Evolutionary conservation across 2,113 vertebrate genomes (phyloP).

Genomic region (Blennius ocellaris): DNA sequence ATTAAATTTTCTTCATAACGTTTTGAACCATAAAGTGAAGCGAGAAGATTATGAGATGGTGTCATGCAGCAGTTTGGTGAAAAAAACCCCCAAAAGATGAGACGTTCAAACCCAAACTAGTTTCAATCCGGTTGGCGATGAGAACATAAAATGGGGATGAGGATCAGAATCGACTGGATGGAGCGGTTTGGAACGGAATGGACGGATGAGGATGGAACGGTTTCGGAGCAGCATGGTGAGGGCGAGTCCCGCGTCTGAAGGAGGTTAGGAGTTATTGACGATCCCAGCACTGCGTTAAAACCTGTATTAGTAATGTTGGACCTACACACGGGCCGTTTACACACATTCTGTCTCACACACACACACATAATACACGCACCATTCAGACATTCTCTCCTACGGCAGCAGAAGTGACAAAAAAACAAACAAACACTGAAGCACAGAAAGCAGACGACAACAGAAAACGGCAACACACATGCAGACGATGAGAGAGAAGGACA

Average conservation of each 20-base stretch:
- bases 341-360: neutral
- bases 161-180: neutral
- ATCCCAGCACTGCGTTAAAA: constrained; percentile 60
- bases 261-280: constrained; percentile 45
- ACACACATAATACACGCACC: neutral
- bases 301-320: constrained; percentile 66
- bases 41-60: no score
- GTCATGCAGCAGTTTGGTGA: no score
- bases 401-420: constrained; percentile 17
- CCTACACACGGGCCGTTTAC: constrained; percentile 36
- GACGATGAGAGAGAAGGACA: constrained; percentile 41
- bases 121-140: no score
- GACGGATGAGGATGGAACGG: constrained; percentile 37
- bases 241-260: constrained; percentile 29
- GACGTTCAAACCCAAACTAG: no score
- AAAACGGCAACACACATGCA: constrained; percentile 41
- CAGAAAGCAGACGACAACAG: constrained; percentile 24
- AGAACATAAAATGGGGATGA: neutral
- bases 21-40: no score
- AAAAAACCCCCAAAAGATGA: no score
- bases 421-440: constrained; percentile 14
- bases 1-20: no score
- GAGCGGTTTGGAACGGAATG: constrained; percentile 30
- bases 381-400: constrained; percentile 14
- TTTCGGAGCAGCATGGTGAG: constrained; percentile 52